phyloP scores from a whole-genome alignment of 30 jellyfish, hydroid and myxozoan species.

The Nemopilema nomurai region DNA sequence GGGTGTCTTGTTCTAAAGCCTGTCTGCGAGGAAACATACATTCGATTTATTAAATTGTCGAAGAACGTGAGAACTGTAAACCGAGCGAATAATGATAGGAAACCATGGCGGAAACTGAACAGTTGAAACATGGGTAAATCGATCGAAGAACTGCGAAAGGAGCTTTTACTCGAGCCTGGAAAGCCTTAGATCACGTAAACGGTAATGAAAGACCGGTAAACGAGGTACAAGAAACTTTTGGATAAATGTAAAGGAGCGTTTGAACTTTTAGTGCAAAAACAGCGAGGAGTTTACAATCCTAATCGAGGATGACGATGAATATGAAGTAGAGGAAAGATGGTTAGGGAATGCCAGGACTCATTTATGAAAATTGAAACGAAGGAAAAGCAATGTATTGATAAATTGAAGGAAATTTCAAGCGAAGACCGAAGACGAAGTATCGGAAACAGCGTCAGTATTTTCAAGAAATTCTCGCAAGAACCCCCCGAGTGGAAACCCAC shows the following conservation, averaged over 20 bases:
- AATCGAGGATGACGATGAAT: constrained; percentile 50
- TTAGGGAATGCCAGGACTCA: constrained; percentile 54
- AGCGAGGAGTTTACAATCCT: constrained; percentile 53
- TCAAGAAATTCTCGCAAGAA: constrained; percentile 33
- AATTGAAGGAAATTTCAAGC: constrained; percentile 24
- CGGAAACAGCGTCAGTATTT: constrained; percentile 15
- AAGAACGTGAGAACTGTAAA: not conserved
- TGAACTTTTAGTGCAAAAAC: constrained; percentile 52
- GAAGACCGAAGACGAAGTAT: constrained; percentile 42
- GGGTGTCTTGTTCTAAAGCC: too few relatives aligned
- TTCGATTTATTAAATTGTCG: not conserved
- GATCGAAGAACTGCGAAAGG: constrained; percentile 55
- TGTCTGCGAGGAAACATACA: too few relatives aligned
- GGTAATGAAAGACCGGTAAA: constrained; percentile 49
- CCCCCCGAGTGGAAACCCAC: constrained; percentile 19
- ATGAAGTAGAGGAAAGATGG: constrained; percentile 52
- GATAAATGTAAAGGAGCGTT: constrained; percentile 51
- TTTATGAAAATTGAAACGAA: constrained; percentile 43
- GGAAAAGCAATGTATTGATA: constrained; percentile 55
- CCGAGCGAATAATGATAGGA: not conserved
- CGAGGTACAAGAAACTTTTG: constrained; percentile 54
- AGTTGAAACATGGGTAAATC: constrained; percentile 31
- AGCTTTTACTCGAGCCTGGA: constrained; percentile 39
- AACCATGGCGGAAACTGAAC: constrained; percentile 32
- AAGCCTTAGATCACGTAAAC: constrained; percentile 24